Conservation (phyloP, 2,888 invertebrate species). For the Leptogaster cylindrica region DNA sequence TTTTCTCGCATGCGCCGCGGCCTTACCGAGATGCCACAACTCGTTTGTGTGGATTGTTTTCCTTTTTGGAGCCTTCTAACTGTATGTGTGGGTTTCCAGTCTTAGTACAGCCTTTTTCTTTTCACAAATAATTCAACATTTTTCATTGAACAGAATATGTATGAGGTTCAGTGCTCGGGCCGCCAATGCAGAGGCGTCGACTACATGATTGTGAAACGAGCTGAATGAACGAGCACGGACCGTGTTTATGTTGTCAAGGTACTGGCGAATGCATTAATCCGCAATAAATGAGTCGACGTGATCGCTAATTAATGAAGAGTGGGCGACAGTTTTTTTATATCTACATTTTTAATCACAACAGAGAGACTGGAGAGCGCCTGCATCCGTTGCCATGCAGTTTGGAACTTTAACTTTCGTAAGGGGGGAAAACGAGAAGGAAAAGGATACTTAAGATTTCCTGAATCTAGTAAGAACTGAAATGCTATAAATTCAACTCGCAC, state of each 20-base stretch:
- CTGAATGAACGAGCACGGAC: constrained; percentile 33
- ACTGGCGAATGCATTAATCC: constrained; percentile 28
- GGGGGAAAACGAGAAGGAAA: too few species aligned
- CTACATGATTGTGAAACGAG: constrained; percentile 33
- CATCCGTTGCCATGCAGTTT: too few species aligned
- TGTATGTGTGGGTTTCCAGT: constrained; percentile 28
- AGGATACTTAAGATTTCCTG: too few species aligned
- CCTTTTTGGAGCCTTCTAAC: constrained; percentile 23
- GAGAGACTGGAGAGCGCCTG: too few species aligned
- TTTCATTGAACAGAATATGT: constrained; percentile 33
- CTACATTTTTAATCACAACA: background rate
- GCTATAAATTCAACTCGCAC: too few species aligned
- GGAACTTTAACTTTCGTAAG: too few species aligned
- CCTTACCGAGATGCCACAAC: constrained; percentile 27
- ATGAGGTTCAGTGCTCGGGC: background rate
- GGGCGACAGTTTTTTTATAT: constrained; percentile 35
- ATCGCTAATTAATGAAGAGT: constrained; percentile 43
- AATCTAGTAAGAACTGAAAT: too few species aligned
- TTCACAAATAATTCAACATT: constrained; percentile 26
- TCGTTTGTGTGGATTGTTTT: constrained; percentile 28
- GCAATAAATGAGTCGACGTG: constrained; percentile 40
- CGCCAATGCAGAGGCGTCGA: constrained; percentile 34
- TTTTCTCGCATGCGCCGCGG: constrained; percentile 37
- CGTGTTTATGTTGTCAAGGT: constrained; percentile 25
- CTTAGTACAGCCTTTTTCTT: constrained; percentile 17